Conservation (phyloP, 2,888 invertebrate genomes). For the Seira musarum region DNA sequence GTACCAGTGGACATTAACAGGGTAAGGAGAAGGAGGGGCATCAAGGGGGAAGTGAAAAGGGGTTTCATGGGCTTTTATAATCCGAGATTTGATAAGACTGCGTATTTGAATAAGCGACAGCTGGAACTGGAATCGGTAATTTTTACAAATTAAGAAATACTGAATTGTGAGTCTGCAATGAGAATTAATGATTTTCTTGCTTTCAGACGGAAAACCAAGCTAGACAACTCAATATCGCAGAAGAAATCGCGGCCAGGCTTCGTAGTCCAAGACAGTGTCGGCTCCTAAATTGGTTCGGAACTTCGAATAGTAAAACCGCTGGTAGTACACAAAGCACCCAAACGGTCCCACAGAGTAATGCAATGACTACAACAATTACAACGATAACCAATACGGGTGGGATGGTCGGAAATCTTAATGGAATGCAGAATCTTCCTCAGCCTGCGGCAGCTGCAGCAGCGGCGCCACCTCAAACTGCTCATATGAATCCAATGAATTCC, state of each 20-base stretch:
- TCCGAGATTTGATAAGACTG: slow-evolving; percentile 57
- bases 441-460: neutral
- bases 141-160: neutral
- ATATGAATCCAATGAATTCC: neutral
- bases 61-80: slow-evolving; percentile 51
- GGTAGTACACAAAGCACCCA: too few relatives aligned
- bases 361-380: slow-evolving; percentile 52
- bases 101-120: slow-evolving; percentile 51
- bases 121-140: slow-evolving; percentile 45
- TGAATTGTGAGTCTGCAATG: too few relatives aligned
- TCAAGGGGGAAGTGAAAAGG: slow-evolving; percentile 31
- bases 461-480: neutral
- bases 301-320: neutral
- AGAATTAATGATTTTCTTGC: neutral
- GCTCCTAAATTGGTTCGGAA: slow-evolving; percentile 41
- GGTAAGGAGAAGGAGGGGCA: slow-evolving; percentile 22
- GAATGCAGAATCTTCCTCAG: slow-evolving; percentile 11
- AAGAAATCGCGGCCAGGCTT: slow-evolving; percentile 45
- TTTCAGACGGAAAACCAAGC: slow-evolving; percentile 19
- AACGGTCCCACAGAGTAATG: too few relatives aligned
- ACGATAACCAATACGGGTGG: slow-evolving; percentile 42
- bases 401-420: slow-evolving; percentile 27
- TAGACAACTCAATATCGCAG: slow-evolving; percentile 39
- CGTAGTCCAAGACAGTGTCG: slow-evolving; percentile 56
- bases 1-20: slow-evolving; percentile 18